Evolutionary conservation across 2,888 invertebrate genomes (phyloP).

Genomic region (Apomyelois bistriatella): DNA sequence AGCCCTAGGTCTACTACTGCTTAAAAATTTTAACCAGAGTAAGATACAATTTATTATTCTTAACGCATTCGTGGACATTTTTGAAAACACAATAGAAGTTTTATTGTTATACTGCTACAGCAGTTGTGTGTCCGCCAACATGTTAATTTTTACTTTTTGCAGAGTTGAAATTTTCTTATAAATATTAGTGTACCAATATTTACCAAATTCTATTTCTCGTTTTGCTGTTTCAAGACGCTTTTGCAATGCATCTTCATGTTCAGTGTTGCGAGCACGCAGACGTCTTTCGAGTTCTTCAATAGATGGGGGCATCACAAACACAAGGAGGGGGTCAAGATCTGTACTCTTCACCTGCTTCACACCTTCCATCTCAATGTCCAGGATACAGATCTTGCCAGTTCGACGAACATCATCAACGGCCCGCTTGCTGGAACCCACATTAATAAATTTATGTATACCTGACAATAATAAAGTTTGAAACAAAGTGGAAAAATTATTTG

Average conservation of each 20-base stretch:
- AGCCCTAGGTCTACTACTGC: no score
- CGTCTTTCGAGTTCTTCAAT: slow-evolving; percentile 87
- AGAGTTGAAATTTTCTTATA: no score
- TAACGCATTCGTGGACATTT: no score
- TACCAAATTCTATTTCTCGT: slow-evolving; percentile 92
- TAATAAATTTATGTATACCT: background rate
- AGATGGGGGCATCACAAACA: slow-evolving; percentile 97
- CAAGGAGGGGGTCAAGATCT: slow-evolving; percentile 89
- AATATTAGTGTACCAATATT: no score
- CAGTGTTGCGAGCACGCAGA: slow-evolving; percentile 90
- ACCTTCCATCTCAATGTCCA: slow-evolving; percentile 97
- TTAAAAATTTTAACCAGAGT: no score
- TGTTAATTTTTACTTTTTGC: no score
- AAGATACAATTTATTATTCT: no score
- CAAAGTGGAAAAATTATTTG: no score
- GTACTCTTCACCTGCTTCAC: slow-evolving; percentile 91
- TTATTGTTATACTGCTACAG: no score
- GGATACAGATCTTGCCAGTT: slow-evolving; percentile 92
- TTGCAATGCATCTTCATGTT: slow-evolving; percentile 91
- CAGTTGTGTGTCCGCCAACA: no score
- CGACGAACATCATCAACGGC: slow-evolving; percentile 90
- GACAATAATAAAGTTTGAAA: no score
- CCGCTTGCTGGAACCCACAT: slow-evolving; percentile 82
- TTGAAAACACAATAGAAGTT: no score
- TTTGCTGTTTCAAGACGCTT: slow-evolving; percentile 88